Evolutionary conservation across 2,888 invertebrate species (phyloP), one percentile per base, ranked within the genome.

Genomic region (Melanargia galathea): DNA sequence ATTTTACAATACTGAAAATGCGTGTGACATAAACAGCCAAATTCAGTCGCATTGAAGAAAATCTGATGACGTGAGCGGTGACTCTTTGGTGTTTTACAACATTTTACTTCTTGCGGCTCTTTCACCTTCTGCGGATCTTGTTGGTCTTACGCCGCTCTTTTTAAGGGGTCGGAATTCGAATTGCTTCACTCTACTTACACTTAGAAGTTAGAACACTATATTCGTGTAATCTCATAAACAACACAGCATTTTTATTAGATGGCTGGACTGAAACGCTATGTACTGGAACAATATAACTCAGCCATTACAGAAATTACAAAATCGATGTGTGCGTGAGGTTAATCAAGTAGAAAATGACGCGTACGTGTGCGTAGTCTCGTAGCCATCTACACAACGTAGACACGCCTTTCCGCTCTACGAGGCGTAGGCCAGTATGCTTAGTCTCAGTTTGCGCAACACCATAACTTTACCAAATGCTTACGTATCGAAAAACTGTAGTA

Each of bases 281-380:
- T 18, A 10, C 43, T 43, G 43, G 2, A 43, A 43, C 2, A 43
- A 43, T 43, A 18, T 43, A 16, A 43, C 7, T 8, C 10, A 18
- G 18, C 43, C 8, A 7, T 16, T 43, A 43, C 18, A 8, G 43
- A 2, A 8, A 40, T 16, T 8, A 40, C 7, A 40, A 16, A 43
- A 18, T 43, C 43, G 2, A 43, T 43, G 43, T 18, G 43, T 43
- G 43, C 2, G 43, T 43, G 43, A 8, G 11, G 6, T 43, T 43
- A 43, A 43, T 43, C 43, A 43, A 18, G 43, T 16, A 18, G 43
- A 43, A 43, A 43, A 43, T 43, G 43, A 18, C 18, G 43, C 18
- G 16, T 7, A 8, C 18, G 43, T 43, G 18, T 43, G 43, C 43
- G 43, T 43, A 43, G 43, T 8, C 8, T 16, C 40, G 18, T 18